Conservation (phyloP, 2,888 invertebrate species). For the Trichogramma dendrolimi region DNA sequence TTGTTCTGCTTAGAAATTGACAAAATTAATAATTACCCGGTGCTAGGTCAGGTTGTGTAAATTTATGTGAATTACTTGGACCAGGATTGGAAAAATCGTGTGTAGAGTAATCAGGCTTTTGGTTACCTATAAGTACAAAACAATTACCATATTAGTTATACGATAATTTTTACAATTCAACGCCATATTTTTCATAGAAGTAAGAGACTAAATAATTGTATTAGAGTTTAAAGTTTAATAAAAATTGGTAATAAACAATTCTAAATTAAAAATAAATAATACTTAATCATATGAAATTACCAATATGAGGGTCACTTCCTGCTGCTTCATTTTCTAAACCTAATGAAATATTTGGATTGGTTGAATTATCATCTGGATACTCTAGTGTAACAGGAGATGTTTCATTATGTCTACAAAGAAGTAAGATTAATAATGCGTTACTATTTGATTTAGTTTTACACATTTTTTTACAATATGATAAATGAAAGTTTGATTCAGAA, state of each 20-base stretch:
- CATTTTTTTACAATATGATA: slow-evolving; percentile 10
- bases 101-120: slow-evolving; percentile 29
- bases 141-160: not conserved
- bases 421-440: slow-evolving; percentile 1
- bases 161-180: not conserved
- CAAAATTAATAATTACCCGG: no score
- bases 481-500: not conserved
- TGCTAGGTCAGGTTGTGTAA: slow-evolving; percentile 23
- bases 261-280: slow-evolving; percentile 2
- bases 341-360: slow-evolving; percentile 59
- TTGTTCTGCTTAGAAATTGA: not conserved
- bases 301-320: slow-evolving; percentile 46
- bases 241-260: not conserved
- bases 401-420: slow-evolving; percentile 50
- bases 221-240: not conserved
- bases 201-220: slow-evolving; percentile 10
- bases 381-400: slow-evolving; percentile 63
- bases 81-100: slow-evolving; percentile 37
- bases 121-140: not conserved
- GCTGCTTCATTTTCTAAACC: slow-evolving; percentile 53
- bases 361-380: slow-evolving; percentile 63
- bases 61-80: slow-evolving; percentile 37
- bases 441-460: not conserved
- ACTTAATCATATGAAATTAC: slow-evolving; percentile 30
- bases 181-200: slow-evolving; percentile 1